Base-by-base conservation (phyloP, 1,140 invertebrate genomes). In the Leptinotarsa defecta region DNA sequence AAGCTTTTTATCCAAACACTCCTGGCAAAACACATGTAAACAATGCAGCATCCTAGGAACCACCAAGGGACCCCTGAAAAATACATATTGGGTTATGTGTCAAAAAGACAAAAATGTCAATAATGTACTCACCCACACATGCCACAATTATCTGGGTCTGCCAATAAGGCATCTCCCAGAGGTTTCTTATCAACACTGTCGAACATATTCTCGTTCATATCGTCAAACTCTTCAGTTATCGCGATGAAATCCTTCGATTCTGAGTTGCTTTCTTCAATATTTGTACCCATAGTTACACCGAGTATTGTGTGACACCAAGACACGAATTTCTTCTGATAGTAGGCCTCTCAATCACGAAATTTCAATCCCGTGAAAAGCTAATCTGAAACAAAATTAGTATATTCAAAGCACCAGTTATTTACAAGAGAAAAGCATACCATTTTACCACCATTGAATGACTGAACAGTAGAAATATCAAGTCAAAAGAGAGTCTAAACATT, bases 11-110 rank as follows among this genome's bases (percentile, higher is more conserved):
- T 94, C 92, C 77, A 97, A 87, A 83, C 96, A 98, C 67, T 91
- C 88, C 86, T 95, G 93, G 87, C 96, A 98, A 87, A 96, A 98
- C 5, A 95, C 94, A 88, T 98, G 96, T 80, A 98, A 89, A 86
- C 96, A 98, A 77, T 92, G 92, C 77, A 98, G 89, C 61, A 97
- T 92, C 79, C 95, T 91, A 63, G 96, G 96, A 82, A 90, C 90
- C 81, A 89, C 91, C 78, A 94, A 87, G 80, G 92, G 93, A 82
- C 91, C 90, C 78, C 90, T 90, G 83, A 86, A 85, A 87, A 82
- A 43, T 64, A 83, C 63, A 22, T 74, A 72, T 62, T n/a, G 52
- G 22, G 22, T 71, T 63, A 71, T 6, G 15, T 24, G 17, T 13
- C 3, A 49, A 49, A 22, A 52, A 20, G 57, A 62, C 57, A 75